Evolutionary conservation across 1,140 invertebrate genomes (phyloP).

Genomic region (Camponotus vicinus): DNA sequence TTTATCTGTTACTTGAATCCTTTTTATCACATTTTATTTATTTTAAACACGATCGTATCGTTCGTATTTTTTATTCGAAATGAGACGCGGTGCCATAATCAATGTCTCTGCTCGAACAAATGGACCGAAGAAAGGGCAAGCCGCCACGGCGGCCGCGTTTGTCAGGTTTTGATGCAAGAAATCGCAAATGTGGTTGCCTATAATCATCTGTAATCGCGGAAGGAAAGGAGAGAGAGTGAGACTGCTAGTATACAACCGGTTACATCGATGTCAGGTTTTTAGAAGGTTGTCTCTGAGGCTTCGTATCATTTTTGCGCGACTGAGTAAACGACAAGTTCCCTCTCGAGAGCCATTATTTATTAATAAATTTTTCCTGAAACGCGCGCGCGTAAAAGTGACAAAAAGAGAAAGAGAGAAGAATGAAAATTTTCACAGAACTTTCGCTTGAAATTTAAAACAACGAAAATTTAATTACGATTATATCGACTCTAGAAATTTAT

Average conservation of each 20-base stretch:
- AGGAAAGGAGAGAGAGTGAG: constrained; percentile 50
- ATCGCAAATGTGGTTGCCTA: constrained; percentile 47
- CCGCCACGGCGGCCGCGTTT: constrained; percentile 28
- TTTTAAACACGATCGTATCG: neutral
- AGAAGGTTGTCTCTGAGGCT: constrained; percentile 27
- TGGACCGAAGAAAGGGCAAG: constrained; percentile 45
- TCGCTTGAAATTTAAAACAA: neutral
- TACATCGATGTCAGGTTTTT: constrained; percentile 39
- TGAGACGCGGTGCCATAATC: neutral
- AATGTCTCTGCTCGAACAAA: constrained; percentile 42
- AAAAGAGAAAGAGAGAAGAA: neutral
- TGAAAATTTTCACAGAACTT: too few relatives aligned
- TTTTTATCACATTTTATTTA: constrained; percentile 31
- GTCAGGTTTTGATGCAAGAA: constrained; percentile 45
- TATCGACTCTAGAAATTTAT: neutral
- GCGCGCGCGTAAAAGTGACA: too few relatives aligned
- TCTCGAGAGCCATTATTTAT: constrained; percentile 8
- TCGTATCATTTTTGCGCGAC: constrained; percentile 22
- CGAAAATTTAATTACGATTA: neutral
- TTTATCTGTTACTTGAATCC: neutral
- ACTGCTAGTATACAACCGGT: constrained; percentile 30
- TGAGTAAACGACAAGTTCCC: neutral
- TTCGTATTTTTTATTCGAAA: constrained; percentile 22
- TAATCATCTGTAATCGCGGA: constrained; percentile 67
- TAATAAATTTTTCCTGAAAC: neutral